These are phyloP conservation scores for Cancer borealis DNA, from an alignment of 2,888 invertebrate genomes.

Conservation along the genomic window DNA sequence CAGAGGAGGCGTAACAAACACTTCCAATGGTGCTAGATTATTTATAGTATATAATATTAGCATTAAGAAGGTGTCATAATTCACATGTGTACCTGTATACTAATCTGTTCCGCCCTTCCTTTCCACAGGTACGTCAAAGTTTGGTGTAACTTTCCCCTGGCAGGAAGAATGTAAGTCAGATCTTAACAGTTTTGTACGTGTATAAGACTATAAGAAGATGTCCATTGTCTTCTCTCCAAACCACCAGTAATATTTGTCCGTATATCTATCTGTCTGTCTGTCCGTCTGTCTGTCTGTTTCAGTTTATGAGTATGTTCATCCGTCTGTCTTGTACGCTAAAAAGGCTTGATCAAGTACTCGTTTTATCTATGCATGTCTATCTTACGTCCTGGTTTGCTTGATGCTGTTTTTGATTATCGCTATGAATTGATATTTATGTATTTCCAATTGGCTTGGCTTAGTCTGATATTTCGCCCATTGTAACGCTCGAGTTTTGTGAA, in stretches of 20 bases:
- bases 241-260: background rate
- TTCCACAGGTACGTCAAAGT: constrained; percentile 69
- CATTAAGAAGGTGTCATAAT: background rate
- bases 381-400: background rate
- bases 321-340: background rate
- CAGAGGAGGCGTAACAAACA: too few relatives aligned
- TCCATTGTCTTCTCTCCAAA: constrained; percentile 5
- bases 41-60: background rate
- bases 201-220: background rate
- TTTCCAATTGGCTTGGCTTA: background rate
- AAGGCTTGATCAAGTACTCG: background rate
- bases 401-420: background rate
- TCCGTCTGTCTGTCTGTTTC: constrained; percentile 13
- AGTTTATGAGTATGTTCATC: background rate
- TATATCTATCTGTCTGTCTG: background rate
- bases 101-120: background rate
- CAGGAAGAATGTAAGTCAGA: constrained; percentile 70
- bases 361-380: background rate
- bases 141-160: constrained; percentile 71
- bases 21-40: too few relatives aligned
- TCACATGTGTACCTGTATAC: background rate
- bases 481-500: background rate
- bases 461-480: background rate
- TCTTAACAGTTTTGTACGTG: constrained; percentile 6
- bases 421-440: background rate